phyloP scores from a whole-genome alignment of 2,113 vertebrate species.

The Corythoichthys intestinalis region DNA sequence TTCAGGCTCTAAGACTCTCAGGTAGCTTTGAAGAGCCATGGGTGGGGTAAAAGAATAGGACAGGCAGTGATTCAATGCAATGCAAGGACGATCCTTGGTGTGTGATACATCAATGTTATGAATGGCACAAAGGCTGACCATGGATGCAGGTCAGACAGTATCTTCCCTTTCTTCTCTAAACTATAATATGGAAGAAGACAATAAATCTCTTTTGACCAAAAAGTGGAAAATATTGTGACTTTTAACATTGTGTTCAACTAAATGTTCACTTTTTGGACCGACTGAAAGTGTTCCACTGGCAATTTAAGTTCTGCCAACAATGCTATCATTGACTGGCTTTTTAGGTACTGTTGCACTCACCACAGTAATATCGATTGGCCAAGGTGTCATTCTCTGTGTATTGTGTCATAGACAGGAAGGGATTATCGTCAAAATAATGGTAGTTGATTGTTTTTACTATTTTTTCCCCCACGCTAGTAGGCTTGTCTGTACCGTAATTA shows the following conservation, averaged over 20 bases:
- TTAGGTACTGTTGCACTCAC: background rate
- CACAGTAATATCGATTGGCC: no score
- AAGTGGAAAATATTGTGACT: no score
- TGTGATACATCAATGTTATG: slow-evolving; percentile 11
- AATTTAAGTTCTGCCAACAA: no score
- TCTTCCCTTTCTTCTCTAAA: no score
- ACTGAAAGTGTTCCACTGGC: no score
- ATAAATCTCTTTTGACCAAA: no score
- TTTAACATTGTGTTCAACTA: no score
- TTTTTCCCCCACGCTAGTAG: background rate
- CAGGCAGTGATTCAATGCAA: background rate
- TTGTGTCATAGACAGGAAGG: no score
- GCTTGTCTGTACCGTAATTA: background rate
- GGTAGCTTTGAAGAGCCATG: slow-evolving; percentile 34
- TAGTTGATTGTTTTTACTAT: background rate
- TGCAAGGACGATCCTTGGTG: background rate
- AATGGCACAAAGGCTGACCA: slow-evolving; percentile 28
- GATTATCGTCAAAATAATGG: background rate
- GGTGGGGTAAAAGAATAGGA: background rate
- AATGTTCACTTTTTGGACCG: no score
- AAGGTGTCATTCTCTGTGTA: no score
- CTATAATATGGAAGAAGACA: no score
- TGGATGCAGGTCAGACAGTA: slow-evolving; percentile 1
- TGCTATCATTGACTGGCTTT: no score
- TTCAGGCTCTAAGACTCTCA: slow-evolving; percentile 33